phyloP scores from a whole-genome alignment of 1,140 invertebrate species.

The Drosophila arizonae region DNA sequence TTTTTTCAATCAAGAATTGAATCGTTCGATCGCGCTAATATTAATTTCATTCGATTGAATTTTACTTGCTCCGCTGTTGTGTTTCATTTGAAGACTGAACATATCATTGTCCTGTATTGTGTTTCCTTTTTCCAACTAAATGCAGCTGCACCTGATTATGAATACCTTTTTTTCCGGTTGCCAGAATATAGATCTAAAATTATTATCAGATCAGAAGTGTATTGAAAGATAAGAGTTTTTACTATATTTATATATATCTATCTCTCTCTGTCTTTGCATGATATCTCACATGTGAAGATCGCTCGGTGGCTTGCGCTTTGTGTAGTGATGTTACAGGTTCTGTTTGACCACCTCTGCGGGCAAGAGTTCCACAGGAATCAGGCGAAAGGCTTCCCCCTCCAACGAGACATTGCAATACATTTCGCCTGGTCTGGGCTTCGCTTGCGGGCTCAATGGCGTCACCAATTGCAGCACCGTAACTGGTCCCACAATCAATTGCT shows the following conservation, averaged over 20 bases:
- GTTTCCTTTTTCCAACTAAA: not conserved
- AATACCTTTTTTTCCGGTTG: not conserved
- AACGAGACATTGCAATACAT: conserved; percentile 15
- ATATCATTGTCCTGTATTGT: not conserved
- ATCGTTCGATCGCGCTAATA: too few relatives aligned
- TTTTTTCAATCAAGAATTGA: too few relatives aligned
- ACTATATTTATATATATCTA: too few relatives aligned
- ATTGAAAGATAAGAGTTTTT: too few relatives aligned
- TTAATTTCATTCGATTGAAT: too few relatives aligned
- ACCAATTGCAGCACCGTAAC: conserved; percentile 39
- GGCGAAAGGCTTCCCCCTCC: conserved; percentile 38
- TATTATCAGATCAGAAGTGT: not conserved
- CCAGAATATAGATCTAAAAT: not conserved
- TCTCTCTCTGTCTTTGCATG: too few relatives aligned
- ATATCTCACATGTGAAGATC: not conserved
- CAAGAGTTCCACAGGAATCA: conserved; percentile 34
- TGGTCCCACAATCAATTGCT: conserved; percentile 14
- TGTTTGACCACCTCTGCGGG: conserved; percentile 1
- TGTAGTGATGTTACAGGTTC: conserved; percentile 15
- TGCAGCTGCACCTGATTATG: not conserved
- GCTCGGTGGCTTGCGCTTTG: not conserved
- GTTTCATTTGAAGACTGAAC: too few relatives aligned
- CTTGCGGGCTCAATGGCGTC: conserved; percentile 18
- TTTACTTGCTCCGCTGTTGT: too few relatives aligned
- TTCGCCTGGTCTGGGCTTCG: conserved; percentile 7